A percentile compares a stretch with the other conserved stretches of the same genome.
These are phyloP conservation scores for Phoenicopterus ruber DNA, from an alignment of 2,113 vertebrate genomes.

Conservation along the genomic window DNA sequence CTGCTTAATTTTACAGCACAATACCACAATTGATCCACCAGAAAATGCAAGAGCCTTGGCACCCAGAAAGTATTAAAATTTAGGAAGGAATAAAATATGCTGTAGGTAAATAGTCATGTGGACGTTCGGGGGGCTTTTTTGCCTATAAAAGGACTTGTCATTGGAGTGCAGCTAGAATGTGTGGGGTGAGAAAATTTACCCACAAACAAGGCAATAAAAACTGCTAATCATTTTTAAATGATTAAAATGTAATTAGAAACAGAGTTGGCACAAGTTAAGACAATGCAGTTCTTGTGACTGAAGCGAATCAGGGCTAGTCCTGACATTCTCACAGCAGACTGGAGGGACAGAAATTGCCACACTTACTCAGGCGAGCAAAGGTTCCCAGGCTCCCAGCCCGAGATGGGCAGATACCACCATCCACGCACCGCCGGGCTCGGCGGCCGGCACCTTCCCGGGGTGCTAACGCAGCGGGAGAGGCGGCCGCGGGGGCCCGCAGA, in stretches of 20 bases:
- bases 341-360: conserved; percentile 55
- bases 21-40: conserved; percentile 56
- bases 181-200: conserved; percentile 66
- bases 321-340: conserved; percentile 54
- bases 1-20: conserved; percentile 60
- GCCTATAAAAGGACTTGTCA: conserved; percentile 62
- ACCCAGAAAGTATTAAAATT: conserved; percentile 44
- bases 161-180: conserved; percentile 52
- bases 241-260: conserved; percentile 68
- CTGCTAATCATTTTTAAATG: conserved; percentile 69
- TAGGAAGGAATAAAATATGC: conserved; percentile 57
- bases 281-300: conserved; percentile 60
- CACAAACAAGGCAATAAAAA: conserved; percentile 66
- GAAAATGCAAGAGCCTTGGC: conserved; percentile 43
- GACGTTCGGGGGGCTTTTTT: background rate
- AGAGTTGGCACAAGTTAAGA: conserved; percentile 68
- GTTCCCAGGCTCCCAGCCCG: conserved; percentile 45
- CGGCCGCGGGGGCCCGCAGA: rapidly evolving
- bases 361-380: conserved; percentile 30
- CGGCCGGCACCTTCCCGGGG: background rate
- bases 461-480: background rate
- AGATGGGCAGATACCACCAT: background rate
- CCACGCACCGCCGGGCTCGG: background rate
- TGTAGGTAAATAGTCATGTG: conserved; percentile 55
- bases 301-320: conserved; percentile 47